Evolutionary conservation across 2,113 vertebrate genomes (phyloP).

Genomic region (Channa maculata): DNA sequence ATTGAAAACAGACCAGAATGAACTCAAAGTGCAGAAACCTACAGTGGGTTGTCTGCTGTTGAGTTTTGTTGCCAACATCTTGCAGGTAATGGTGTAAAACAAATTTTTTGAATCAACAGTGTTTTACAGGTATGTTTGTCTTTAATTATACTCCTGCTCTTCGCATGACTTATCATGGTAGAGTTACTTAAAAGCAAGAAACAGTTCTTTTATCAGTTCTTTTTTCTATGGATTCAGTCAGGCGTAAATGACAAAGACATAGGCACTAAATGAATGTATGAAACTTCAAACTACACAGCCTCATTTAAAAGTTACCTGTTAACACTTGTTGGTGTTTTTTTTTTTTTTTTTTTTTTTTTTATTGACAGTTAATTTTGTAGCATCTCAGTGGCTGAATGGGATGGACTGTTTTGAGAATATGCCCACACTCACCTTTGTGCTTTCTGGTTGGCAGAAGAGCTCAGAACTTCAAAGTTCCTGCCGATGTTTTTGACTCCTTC

Average conservation of each 20-base stretch:
- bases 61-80: not conserved
- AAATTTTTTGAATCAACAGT: not conserved
- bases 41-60: not conserved
- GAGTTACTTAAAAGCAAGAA: conserved; percentile 10
- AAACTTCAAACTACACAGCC: not conserved
- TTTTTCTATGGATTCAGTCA: not conserved
- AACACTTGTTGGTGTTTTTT: conserved; percentile 33
- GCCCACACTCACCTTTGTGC: conserved; percentile 68
- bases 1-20: not conserved
- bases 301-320: conserved; percentile 27
- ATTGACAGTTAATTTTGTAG: conserved; percentile 37
- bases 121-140: not conserved
- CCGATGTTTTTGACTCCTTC: conserved; percentile 73
- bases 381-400: conserved; percentile 45
- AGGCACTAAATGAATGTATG: not conserved
- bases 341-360: not conserved
- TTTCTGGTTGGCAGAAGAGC: conserved; percentile 47
- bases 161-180: conserved; percentile 12
- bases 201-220: not conserved
- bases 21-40: not conserved
- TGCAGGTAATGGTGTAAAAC: not conserved
- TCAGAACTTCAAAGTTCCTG: conserved; percentile 68
- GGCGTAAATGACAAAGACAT: not conserved
- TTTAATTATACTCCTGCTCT: conserved; percentile 9
- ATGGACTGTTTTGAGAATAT: conserved; percentile 43